These are phyloP conservation scores for Ophion ventricosus DNA, from an alignment of 2,888 invertebrate species.

Conservation along the genomic window DNA sequence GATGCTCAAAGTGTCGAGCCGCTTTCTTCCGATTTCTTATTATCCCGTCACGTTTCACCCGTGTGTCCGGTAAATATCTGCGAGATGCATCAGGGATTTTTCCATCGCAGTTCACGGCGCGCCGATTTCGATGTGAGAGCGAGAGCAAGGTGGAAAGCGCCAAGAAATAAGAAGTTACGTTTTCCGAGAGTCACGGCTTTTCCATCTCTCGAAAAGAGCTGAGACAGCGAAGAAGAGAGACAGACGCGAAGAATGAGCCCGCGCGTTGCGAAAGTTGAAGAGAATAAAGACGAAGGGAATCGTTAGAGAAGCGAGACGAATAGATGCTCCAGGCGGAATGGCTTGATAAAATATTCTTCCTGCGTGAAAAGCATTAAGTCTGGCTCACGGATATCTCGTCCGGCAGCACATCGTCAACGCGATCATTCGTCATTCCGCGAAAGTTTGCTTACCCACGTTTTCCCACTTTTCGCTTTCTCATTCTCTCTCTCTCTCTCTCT, in stretches of 20 bases:
- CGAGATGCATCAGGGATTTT: slow-evolving; percentile 67
- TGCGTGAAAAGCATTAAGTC: slow-evolving; percentile 72
- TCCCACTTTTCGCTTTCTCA: slow-evolving; percentile 7
- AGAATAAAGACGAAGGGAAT: slow-evolving; percentile 12
- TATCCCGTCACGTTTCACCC: slow-evolving; percentile 71
- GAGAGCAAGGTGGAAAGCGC: not conserved
- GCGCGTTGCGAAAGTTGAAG: slow-evolving; percentile 32
- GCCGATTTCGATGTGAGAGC: slow-evolving; percentile 29
- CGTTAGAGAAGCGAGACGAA: slow-evolving; percentile 28
- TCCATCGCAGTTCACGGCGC: slow-evolving; percentile 42
- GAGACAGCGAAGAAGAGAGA: slow-evolving; percentile 43
- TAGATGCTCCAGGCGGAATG: slow-evolving; percentile 50
- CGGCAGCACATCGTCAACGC: slow-evolving; percentile 73
- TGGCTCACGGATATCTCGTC: slow-evolving; percentile 72
- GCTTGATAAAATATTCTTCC: slow-evolving; percentile 70
- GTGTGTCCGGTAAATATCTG: slow-evolving; percentile 74
- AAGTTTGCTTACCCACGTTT: slow-evolving; percentile 61
- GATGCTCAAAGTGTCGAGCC: slow-evolving; percentile 59
- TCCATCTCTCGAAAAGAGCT: slow-evolving; percentile 57
- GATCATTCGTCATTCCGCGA: slow-evolving; percentile 72
- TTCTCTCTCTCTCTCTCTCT: slow-evolving; percentile 17
- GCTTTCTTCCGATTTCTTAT: slow-evolving; percentile 52
- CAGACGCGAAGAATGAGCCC: slow-evolving; percentile 26
- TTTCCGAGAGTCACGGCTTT: slow-evolving; percentile 54
- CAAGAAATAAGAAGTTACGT: slow-evolving; percentile 38